These are phyloP conservation scores for Phorcus lineatus DNA, from an alignment of 2,888 invertebrate species.

Conservation along the genomic window DNA sequence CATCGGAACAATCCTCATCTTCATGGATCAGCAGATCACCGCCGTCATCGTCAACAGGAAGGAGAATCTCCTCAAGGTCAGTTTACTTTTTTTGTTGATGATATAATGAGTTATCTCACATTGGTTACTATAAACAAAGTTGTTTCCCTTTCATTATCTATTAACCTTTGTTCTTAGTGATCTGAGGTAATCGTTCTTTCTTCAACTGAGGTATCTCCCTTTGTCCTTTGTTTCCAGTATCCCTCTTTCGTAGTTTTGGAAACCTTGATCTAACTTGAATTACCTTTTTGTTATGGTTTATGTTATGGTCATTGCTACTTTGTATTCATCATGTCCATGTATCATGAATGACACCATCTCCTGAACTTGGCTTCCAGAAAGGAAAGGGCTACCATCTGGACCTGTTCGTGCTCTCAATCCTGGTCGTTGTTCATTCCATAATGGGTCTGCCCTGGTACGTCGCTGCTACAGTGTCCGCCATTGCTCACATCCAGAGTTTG, in stretches of 20 bases:
- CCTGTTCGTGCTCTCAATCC: slow-evolving; percentile 90
- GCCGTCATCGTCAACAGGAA: slow-evolving; percentile 98
- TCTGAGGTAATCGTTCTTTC: no score
- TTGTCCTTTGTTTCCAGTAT: neutral
- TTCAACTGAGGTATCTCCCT: no score
- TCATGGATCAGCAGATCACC: slow-evolving; percentile 99
- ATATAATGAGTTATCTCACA: no score
- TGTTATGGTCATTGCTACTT: no score
- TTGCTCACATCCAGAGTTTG: slow-evolving; percentile 97
- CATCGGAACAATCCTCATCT: slow-evolving; percentile 95
- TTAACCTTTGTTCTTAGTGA: no score
- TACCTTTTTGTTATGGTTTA: no score
- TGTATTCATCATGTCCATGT: neutral
- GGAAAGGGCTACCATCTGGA: slow-evolving; percentile 98
- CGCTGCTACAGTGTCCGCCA: slow-evolving; percentile 97
- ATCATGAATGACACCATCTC: neutral
- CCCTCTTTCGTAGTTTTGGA: neutral
- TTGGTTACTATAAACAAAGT: no score
- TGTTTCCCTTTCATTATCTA: no score
- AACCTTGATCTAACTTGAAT: no score
- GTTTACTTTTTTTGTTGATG: neutral
- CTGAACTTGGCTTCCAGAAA: slow-evolving; percentile 81
- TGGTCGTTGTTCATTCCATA: slow-evolving; percentile 91
- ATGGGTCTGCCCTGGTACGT: slow-evolving; percentile 88
- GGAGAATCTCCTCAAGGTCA: slow-evolving; percentile 86